A percentile compares a stretch with the other conserved stretches of the same genome.
phyloP scores from a whole-genome alignment of 1,140 invertebrate species.

The Drosophila mauritiana region DNA sequence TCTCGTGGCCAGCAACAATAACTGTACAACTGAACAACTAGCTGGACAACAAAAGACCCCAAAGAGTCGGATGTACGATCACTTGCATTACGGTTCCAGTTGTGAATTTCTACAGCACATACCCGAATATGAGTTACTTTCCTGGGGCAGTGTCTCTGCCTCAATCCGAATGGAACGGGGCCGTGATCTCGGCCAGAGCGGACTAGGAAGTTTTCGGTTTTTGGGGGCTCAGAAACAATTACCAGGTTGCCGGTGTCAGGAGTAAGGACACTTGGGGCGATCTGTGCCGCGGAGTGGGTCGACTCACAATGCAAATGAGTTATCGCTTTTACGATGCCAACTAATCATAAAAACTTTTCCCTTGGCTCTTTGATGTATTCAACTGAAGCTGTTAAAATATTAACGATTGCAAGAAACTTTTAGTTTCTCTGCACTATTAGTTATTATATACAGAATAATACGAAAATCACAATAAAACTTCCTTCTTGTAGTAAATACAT shows the following conservation, averaged over 20 bases:
- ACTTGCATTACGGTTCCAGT: constrained; percentile 49
- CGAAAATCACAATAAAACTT: not conserved
- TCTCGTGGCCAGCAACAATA: constrained; percentile 61
- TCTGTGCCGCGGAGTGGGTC: constrained; percentile 19
- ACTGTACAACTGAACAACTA: constrained; percentile 60
- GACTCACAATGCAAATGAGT: constrained; percentile 23
- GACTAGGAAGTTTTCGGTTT: constrained; percentile 20
- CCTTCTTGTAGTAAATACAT: not conserved
- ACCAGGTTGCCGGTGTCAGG: constrained; percentile 30
- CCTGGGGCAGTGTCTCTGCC: constrained; percentile 38
- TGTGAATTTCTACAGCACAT: constrained; percentile 28
- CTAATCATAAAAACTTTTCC: constrained; percentile 19
- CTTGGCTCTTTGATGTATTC: not conserved
- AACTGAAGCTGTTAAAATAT: not conserved
- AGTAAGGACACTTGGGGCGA: constrained; percentile 37
- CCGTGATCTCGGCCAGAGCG: constrained; percentile 44
- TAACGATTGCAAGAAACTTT: not conserved
- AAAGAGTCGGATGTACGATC: constrained; percentile 47
- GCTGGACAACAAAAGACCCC: constrained; percentile 44
- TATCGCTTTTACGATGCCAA: constrained; percentile 24
- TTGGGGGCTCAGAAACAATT: constrained; percentile 20
- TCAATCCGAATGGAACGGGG: constrained; percentile 28
- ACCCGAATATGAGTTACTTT: constrained; percentile 48
- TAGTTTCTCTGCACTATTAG: not conserved
- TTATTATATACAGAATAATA: not conserved